A percentile compares a stretch with the other conserved stretches of the same genome.
Evolutionary conservation across 2,888 invertebrate species (phyloP).

Genomic region (Lochmaea capreae): DNA sequence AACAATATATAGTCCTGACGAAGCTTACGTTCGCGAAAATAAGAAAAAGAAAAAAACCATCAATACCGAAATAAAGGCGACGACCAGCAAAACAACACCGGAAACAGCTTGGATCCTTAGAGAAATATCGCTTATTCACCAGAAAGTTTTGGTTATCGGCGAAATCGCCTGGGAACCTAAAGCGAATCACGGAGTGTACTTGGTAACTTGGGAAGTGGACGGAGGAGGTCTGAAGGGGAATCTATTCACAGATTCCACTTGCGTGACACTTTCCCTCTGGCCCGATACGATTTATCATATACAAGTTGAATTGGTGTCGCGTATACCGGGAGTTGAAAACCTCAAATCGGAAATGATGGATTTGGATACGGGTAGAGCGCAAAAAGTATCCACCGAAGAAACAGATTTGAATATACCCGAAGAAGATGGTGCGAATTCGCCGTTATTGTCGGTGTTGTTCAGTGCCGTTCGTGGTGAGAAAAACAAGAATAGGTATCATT

Average conservation of each 20-base stretch:
- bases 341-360: slow-evolving; percentile 76
- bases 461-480: slow-evolving; percentile 74
- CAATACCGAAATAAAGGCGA: slow-evolving; percentile 67
- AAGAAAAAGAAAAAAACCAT: slow-evolving; percentile 65
- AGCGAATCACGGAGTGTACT: slow-evolving; percentile 75
- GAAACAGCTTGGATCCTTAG: slow-evolving; percentile 73
- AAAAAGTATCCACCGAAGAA: slow-evolving; percentile 73
- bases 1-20: slow-evolving; percentile 77
- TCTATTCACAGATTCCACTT: slow-evolving; percentile 83
- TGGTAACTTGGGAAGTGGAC: slow-evolving; percentile 87
- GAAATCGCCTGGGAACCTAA: slow-evolving; percentile 81
- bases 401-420: slow-evolving; percentile 70
- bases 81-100: slow-evolving; percentile 67
- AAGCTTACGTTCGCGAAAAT: slow-evolving; percentile 67
- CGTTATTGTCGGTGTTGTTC: slow-evolving; percentile 72
- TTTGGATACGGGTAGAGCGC: slow-evolving; percentile 73
- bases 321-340: slow-evolving; percentile 72
- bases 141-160: slow-evolving; percentile 77
- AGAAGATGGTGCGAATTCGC: slow-evolving; percentile 66
- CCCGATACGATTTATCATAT: slow-evolving; percentile 85
- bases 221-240: slow-evolving; percentile 86
- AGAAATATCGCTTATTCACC: slow-evolving; percentile 78
- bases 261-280: slow-evolving; percentile 83
- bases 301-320: slow-evolving; percentile 77
- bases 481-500: slow-evolving; percentile 68